Evolutionary conservation across 2,113 vertebrate species (phyloP).

Genomic region (Saccopteryx bilineata): DNA sequence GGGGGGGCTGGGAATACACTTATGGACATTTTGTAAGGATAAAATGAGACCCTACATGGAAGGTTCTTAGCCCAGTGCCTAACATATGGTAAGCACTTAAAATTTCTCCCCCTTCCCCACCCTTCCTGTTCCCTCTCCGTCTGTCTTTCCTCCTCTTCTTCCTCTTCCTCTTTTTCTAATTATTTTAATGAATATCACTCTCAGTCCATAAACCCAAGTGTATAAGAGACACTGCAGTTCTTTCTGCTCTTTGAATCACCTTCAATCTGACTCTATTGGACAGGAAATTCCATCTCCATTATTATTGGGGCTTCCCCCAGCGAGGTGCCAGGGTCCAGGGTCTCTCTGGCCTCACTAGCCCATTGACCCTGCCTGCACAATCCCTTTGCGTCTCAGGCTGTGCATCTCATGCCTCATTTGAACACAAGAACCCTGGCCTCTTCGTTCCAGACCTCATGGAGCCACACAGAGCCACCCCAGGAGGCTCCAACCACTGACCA

Average conservation of each 20-base stretch:
- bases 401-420: background rate
- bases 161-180: background rate
- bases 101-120: background rate
- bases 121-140: background rate
- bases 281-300: background rate
- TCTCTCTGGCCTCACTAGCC: background rate
- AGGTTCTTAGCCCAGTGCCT: background rate
- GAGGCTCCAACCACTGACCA: accelerated
- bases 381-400: background rate
- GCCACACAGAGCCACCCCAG: background rate
- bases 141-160: background rate
- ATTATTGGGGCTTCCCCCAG: background rate
- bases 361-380: background rate
- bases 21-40: background rate
- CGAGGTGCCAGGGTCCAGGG: background rate
- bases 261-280: background rate
- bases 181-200: background rate
- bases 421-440: background rate
- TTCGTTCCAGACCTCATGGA: background rate
- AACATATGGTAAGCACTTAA: background rate
- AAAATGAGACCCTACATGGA: background rate
- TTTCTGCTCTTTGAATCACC: background rate
- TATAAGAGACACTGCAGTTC: background rate
- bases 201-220: background rate
- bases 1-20: background rate